phyloP scores from a whole-genome alignment of 2,888 invertebrate genomes.

The Lordiphosa andalusiaca region DNA sequence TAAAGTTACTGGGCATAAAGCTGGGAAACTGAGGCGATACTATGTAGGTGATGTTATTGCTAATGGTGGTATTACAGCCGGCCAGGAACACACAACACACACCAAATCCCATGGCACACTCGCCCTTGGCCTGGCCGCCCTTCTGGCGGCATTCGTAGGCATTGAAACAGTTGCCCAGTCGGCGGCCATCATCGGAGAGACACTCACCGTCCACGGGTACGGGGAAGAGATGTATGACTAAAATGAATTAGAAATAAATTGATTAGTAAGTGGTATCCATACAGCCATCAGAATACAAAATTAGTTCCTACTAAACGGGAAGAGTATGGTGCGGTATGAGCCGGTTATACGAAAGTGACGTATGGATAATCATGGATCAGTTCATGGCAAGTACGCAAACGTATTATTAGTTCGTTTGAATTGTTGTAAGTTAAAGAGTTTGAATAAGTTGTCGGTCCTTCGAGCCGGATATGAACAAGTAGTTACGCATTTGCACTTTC shows the following conservation, averaged over 20 bases:
- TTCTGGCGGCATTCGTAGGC: conserved; percentile 90
- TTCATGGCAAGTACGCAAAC: too few relatives aligned
- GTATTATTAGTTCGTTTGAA: too few relatives aligned
- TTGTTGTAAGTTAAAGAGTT: too few relatives aligned
- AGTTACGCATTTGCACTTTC: too few relatives aligned
- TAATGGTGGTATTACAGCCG: conserved; percentile 86
- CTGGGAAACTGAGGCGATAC: conserved; percentile 91
- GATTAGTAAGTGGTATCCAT: too few relatives aligned
- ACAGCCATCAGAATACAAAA: too few relatives aligned
- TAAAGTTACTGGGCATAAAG: conserved; percentile 84
- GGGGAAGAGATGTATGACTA: conserved; percentile 91
- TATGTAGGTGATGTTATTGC: conserved; percentile 91
- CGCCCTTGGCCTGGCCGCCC: conserved; percentile 85
- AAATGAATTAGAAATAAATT: background rate
- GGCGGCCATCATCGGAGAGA: conserved; percentile 85
- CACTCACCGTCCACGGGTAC: conserved; percentile 92
- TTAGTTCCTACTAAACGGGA: too few relatives aligned
- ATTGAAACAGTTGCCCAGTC: conserved; percentile 89
- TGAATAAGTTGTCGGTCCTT: too few relatives aligned
- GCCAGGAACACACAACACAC: conserved; percentile 92
- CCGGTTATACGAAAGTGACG: too few relatives aligned
- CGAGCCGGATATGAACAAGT: too few relatives aligned
- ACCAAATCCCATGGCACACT: conserved; percentile 91
- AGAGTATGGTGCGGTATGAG: too few relatives aligned
- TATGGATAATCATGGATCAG: too few relatives aligned